Base-by-base conservation (phyloP, 2,888 invertebrate species). In the Ophion ventricosus region DNA sequence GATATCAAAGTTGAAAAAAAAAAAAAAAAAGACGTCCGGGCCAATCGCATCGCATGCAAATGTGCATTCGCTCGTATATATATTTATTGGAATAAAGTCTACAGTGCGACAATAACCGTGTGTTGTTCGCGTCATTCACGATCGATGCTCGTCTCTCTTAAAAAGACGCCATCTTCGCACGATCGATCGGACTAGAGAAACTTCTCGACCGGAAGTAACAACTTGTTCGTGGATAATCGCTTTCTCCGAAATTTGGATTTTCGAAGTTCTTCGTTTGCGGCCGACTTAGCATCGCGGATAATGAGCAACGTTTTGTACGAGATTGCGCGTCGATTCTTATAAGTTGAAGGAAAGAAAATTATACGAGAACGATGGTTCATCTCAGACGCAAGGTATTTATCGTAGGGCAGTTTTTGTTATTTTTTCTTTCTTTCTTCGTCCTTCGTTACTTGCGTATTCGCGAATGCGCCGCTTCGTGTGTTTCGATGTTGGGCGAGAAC, bases 381-480 rank as follows among this genome's bases (percentile, higher is more conserved):
- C 82, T 91, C 25, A 87, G 90, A 66, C 89, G 88, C 70, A 91
- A 92, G 90, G 92, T 92, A 89, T 70, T 88, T 86, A 57, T 72
- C 66, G 7, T 20, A 25, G 0, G 1, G 17, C 17, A 10, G 1
- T 14, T 64, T 14, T 25, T 26, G 29, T 14, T 57, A 20, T 14
- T 43, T 43, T 49, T n/a, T n/a, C n/a, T n/a, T n/a, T n/a, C n/a
- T n/a, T n/a, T n/a, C n/a, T n/a, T 43, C 20, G 17, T 23, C 25
- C 14, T 23, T 59, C 23, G 25, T 61, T 35, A 29, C 35, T 7
- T 25, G 17, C 49, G 49, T 17, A 11, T 3, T 2, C 17, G 49
- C 17, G 14, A 17, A 17, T 2, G 49, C 49, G 49, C 17, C 49
- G 49, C 4, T 17, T n/a, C n/a, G 49, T 49, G 14, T 4, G 17